phyloP scores from a whole-genome alignment of 1,140 invertebrate species.

The Delia radicum region DNA sequence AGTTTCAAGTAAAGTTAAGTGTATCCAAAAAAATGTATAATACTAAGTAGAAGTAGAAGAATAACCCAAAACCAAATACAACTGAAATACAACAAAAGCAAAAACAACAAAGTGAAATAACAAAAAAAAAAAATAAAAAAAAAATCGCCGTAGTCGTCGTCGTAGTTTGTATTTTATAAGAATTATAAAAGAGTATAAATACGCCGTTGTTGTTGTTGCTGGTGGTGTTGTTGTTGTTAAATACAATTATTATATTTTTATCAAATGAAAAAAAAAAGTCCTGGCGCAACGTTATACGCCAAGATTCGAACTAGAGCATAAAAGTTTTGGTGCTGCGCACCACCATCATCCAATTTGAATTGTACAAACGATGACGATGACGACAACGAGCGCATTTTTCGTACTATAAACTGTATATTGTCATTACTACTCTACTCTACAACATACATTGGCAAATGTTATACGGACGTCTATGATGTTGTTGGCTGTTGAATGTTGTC shows the following conservation, averaged over 20 bases:
- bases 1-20: not conserved
- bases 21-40: not conserved
- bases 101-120: not conserved
- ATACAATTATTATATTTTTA: constrained; percentile 18
- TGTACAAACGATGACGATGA: constrained; percentile 3
- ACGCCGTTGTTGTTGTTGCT: not conserved
- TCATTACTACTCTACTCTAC: not conserved
- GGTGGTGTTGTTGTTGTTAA: constrained; percentile 4
- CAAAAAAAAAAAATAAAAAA: not conserved
- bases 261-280: constrained; percentile 20
- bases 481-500: not conserved
- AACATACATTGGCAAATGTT: too few species aligned
- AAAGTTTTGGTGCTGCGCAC: constrained; percentile 27
- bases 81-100: not conserved
- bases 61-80: not conserved
- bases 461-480: too few species aligned
- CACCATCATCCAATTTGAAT: not conserved
- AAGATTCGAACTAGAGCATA: constrained; percentile 32
- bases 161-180: not conserved
- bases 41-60: not conserved
- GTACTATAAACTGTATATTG: not conserved
- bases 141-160: not conserved
- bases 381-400: not conserved
- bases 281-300: constrained; percentile 30
- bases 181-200: not conserved